These are phyloP conservation scores for Tridacna crocea DNA, from an alignment of 2,888 invertebrate genomes.

Conservation along the genomic window DNA sequence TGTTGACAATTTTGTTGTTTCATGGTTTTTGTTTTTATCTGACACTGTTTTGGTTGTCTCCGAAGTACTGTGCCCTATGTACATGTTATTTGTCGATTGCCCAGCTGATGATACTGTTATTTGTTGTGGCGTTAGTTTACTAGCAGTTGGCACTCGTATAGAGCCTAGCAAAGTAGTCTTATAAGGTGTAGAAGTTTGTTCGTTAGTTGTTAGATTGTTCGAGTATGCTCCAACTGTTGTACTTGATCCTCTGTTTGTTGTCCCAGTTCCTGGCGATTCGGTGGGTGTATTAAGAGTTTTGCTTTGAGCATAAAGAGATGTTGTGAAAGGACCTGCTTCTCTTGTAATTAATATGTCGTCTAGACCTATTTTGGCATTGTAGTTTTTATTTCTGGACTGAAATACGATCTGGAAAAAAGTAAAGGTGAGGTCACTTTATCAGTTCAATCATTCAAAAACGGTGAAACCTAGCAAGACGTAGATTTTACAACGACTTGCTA, in stretches of 20 bases:
- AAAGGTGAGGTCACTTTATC: background rate
- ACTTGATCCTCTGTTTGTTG: background rate
- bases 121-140: background rate
- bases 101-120: background rate
- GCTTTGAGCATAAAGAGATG: no score
- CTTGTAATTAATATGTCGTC: constrained; percentile 5
- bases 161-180: background rate
- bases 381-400: constrained; percentile 15
- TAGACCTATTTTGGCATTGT: background rate
- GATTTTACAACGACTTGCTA: no score
- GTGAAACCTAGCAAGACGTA: no score
- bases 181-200: background rate
- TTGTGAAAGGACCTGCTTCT: background rate
- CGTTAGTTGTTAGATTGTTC: background rate
- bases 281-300: no score
- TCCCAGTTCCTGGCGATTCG: background rate
- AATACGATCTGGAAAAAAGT: background rate
- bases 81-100: no score
- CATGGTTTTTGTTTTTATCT: no score
- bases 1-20: no score
- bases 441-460: no score
- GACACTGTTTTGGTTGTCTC: no score
- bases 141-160: background rate
- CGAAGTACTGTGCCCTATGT: no score
- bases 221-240: background rate